phyloP scores from a whole-genome alignment of 2,888 invertebrate species.

The Stratiomys singularior region DNA sequence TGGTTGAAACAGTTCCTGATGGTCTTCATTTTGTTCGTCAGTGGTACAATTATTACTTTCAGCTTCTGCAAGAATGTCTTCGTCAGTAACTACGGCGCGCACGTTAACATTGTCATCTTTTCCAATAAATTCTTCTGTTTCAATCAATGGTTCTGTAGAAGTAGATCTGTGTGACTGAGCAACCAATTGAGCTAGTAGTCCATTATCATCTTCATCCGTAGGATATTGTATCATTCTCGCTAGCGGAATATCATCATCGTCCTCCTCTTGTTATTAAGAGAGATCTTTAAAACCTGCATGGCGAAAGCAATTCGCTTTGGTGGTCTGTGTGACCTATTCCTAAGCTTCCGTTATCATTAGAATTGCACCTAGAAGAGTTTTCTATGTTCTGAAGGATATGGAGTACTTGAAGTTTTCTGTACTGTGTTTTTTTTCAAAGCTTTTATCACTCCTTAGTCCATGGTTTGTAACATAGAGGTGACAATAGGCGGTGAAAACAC shows the following conservation, averaged over 20 bases:
- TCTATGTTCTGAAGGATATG: neutral
- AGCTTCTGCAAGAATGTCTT: too few relatives aligned
- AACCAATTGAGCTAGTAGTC: slow-evolving; percentile 25
- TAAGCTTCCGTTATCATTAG: too few relatives aligned
- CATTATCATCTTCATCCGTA: slow-evolving; percentile 16
- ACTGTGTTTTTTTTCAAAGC: slow-evolving; percentile 3
- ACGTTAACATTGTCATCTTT: slow-evolving; percentile 35
- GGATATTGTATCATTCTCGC: slow-evolving; percentile 24
- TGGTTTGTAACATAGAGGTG: neutral
- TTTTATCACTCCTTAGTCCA: neutral
- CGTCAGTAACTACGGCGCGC: neutral
- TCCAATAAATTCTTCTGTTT: slow-evolving; percentile 25
- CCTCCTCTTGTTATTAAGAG: neutral
- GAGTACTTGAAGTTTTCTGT: slow-evolving; percentile 6
- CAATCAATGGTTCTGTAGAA: slow-evolving; percentile 7
- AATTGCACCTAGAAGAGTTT: too few relatives aligned
- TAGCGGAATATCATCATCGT: slow-evolving; percentile 21
- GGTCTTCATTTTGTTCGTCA: slow-evolving; percentile 4
- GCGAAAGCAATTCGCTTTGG: slow-evolving; percentile 13
- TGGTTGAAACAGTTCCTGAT: slow-evolving; percentile 16
- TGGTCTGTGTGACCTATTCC: too few relatives aligned
- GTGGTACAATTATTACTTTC: too few relatives aligned
- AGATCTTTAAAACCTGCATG: slow-evolving; percentile 29
- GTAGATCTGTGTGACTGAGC: slow-evolving; percentile 22
- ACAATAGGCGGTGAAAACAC: slow-evolving; percentile 6